phyloP scores from a whole-genome alignment of 2,888 invertebrate genomes.

The Pristionchus japonicus region DNA sequence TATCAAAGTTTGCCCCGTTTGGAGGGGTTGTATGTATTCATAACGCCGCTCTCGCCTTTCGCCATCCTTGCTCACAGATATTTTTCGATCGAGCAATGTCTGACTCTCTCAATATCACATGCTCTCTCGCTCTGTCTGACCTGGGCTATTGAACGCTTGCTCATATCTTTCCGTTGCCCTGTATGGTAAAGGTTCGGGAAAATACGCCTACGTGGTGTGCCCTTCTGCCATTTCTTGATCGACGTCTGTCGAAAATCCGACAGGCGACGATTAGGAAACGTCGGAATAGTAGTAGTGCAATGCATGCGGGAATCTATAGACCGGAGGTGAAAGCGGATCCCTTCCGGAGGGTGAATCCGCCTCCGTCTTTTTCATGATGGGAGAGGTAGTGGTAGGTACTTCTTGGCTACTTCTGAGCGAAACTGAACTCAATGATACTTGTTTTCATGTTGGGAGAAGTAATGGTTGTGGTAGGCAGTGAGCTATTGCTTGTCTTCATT shows the following conservation, averaged over 20 bases:
- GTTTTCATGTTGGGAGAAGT: no score
- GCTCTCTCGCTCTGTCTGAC: background rate
- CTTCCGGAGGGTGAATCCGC: background rate
- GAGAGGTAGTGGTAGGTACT: background rate
- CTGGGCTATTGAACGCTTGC: background rate
- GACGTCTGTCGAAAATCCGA: background rate
- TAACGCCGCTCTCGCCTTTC: background rate
- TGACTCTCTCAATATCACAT: background rate
- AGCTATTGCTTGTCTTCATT: no score
- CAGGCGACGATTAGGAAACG: background rate
- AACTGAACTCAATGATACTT: no score
- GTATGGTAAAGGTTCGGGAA: background rate
- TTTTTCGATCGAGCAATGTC: background rate
- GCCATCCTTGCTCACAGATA: background rate
- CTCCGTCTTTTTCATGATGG: background rate
- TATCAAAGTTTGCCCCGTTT: conserved; percentile 42
- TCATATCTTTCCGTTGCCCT: background rate
- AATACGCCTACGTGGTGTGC: background rate
- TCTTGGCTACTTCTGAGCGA: no score
- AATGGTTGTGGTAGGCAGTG: no score
- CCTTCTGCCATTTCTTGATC: background rate
- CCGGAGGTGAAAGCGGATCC: background rate
- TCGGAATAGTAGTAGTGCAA: background rate
- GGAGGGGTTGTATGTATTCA: conserved; percentile 17
- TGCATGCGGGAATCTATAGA: background rate